phyloP scores from a whole-genome alignment of 2,797 vertebrate species.

The Sebastes trivittatus region DNA sequence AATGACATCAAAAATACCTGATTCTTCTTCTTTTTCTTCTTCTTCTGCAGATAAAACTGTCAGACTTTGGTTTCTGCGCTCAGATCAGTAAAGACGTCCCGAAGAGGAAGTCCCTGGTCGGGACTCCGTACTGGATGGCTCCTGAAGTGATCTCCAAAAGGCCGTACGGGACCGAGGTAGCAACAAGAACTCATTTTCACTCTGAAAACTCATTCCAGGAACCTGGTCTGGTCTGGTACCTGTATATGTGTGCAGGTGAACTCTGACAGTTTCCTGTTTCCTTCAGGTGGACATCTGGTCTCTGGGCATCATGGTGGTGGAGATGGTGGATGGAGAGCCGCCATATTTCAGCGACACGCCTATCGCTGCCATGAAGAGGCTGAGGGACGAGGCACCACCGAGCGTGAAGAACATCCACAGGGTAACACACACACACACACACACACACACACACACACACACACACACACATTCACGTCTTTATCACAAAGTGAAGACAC shows the following conservation, averaged over 20 bases:
- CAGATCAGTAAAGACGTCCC: slow-evolving; percentile 96
- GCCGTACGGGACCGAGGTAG: slow-evolving; percentile 93
- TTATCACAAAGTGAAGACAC: background rate
- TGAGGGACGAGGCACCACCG: slow-evolving; percentile 89
- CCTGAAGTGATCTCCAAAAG: slow-evolving; percentile 92
- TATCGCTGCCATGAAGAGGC: slow-evolving; percentile 92
- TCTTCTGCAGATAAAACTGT: slow-evolving; percentile 89
- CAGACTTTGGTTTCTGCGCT: slow-evolving; percentile 97
- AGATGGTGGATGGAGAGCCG: slow-evolving; percentile 97
- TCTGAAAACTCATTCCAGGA: background rate
- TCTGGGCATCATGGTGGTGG: slow-evolving; percentile 97
- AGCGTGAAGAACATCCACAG: slow-evolving; percentile 87
- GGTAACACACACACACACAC: slow-evolving; percentile 72
- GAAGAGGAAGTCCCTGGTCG: slow-evolving; percentile 94
- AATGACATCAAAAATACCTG: fast-evolving
- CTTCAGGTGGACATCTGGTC: slow-evolving; percentile 96
- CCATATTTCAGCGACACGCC: slow-evolving; percentile 96
- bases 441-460: background rate
- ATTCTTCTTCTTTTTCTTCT: background rate
- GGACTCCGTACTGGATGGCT: slow-evolving; percentile 95
- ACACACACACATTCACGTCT: background rate
- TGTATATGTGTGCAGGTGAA: background rate
- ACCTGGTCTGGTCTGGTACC: background rate
- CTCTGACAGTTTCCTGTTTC: background rate
- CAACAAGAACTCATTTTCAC: background rate